A percentile compares a stretch with the other conserved stretches of the same genome.
Conservation (phyloP, 2,888 invertebrate genomes). For the Hirtodrosophila trivittata region DNA sequence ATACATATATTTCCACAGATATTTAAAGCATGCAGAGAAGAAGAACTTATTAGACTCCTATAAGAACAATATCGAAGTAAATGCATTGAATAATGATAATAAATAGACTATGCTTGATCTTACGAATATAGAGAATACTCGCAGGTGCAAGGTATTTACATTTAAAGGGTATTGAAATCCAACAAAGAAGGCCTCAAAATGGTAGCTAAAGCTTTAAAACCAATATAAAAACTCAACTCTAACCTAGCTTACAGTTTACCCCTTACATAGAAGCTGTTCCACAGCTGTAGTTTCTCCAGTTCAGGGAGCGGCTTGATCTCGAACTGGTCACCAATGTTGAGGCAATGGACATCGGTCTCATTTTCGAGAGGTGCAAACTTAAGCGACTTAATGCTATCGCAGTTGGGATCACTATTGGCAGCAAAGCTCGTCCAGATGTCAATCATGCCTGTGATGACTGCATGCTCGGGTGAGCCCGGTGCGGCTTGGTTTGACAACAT, state of each 20-base stretch:
- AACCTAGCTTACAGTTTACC: conserved; percentile 58
- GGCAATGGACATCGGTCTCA: conserved; percentile 66
- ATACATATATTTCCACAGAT: no score
- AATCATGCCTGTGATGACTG: conserved; percentile 74
- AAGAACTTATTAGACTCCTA: no score
- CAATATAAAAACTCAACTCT: conserved; percentile 12
- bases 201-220: conserved; percentile 61
- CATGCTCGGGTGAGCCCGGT: conserved; percentile 69
- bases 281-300: conserved; percentile 71
- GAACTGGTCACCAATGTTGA: conserved; percentile 77
- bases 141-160: conserved; percentile 31
- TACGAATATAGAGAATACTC: no score
- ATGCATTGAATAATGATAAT: no score
- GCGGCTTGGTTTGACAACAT: conserved; percentile 70
- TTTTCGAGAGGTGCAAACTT: conserved; percentile 63
- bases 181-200: conserved; percentile 17
- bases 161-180: no score
- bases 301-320: conserved; percentile 77
- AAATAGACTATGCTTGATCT: no score
- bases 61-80: no score
- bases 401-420: conserved; percentile 77
- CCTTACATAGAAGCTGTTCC: conserved; percentile 78
- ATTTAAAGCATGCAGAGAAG: no score
- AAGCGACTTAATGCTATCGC: conserved; percentile 58
- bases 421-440: conserved; percentile 82